Conservation (phyloP, 2,113 vertebrate genomes). For the Pituophis catenifer region DNA sequence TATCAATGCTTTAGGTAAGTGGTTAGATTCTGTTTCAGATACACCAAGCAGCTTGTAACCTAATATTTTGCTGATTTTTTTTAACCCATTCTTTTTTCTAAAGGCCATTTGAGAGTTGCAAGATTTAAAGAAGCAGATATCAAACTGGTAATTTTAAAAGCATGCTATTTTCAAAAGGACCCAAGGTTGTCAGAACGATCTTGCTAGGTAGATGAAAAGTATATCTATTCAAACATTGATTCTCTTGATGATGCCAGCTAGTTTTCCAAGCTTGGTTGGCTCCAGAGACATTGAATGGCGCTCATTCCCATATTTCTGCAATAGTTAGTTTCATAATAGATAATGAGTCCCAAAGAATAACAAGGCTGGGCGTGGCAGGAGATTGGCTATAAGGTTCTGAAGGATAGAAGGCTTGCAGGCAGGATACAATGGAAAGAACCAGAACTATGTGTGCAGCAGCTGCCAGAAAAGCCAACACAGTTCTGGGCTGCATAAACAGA, state of each 20-base stretch:
- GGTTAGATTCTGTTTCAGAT: background rate
- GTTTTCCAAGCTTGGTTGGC: background rate
- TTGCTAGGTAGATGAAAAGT: background rate
- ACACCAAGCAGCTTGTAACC: conserved; percentile 2
- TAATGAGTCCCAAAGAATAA: background rate
- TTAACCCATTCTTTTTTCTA: conserved; percentile 5
- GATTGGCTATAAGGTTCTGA: background rate
- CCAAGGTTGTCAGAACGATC: background rate
- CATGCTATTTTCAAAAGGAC: background rate
- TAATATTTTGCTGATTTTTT: conserved; percentile 7
- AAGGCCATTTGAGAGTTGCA: background rate
- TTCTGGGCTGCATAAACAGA: too few species aligned
- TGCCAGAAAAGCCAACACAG: too few species aligned
- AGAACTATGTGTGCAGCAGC: background rate
- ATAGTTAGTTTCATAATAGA: background rate
- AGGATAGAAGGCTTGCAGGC: background rate
- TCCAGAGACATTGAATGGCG: background rate
- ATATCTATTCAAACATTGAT: background rate
- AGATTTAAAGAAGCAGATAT: background rate
- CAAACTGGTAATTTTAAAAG: background rate
- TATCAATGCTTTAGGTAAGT: conserved; percentile 16
- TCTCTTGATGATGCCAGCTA: background rate
- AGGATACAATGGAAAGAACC: background rate
- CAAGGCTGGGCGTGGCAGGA: background rate
- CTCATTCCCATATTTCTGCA: background rate